These are phyloP conservation scores for Celastrina argiolus DNA, from an alignment of 2,888 invertebrate genomes.

Conservation along the genomic window DNA sequence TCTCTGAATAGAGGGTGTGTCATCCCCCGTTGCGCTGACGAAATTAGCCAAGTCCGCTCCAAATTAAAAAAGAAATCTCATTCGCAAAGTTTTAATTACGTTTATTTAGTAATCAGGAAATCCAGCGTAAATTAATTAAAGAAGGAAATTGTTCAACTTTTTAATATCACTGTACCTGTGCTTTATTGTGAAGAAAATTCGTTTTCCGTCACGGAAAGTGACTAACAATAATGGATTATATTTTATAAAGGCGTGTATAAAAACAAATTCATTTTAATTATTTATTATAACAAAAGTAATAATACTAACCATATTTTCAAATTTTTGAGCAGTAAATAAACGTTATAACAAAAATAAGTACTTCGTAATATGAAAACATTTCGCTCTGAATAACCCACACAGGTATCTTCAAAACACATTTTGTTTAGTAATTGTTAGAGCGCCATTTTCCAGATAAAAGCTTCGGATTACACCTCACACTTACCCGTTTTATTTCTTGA, in stretches of 20 bases:
- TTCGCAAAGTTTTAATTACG: conserved; percentile 75
- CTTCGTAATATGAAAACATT: neutral
- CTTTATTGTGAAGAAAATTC: conserved; percentile 5
- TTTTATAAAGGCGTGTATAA: neutral
- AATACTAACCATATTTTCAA: neutral
- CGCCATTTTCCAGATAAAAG: conserved; percentile 39
- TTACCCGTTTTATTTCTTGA: conserved; percentile 33
- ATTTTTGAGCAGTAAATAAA: neutral
- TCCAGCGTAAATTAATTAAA: conserved; percentile 62
- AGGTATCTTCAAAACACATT: conserved; percentile 8
- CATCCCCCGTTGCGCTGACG: conserved; percentile 66
- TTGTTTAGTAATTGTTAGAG: conserved; percentile 16
- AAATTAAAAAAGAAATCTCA: conserved; percentile 77
- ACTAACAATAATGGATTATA: neutral
- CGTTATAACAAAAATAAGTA: neutral
- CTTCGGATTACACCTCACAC: conserved; percentile 43
- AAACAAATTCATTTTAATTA: too few relatives aligned
- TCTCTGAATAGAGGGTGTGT: conserved; percentile 62
- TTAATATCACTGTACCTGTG: conserved; percentile 9
- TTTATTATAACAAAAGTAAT: too few relatives aligned
- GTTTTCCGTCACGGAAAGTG: neutral
- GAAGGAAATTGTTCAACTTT: conserved; percentile 33
- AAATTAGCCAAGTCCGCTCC: conserved; percentile 65
- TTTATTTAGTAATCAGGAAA: conserved; percentile 72
- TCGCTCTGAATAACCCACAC: neutral